Evolutionary conservation across 2,113 vertebrate species (phyloP), one percentile per base, ranked within the genome.

Genomic region (Gymnocephalus cernua): DNA sequence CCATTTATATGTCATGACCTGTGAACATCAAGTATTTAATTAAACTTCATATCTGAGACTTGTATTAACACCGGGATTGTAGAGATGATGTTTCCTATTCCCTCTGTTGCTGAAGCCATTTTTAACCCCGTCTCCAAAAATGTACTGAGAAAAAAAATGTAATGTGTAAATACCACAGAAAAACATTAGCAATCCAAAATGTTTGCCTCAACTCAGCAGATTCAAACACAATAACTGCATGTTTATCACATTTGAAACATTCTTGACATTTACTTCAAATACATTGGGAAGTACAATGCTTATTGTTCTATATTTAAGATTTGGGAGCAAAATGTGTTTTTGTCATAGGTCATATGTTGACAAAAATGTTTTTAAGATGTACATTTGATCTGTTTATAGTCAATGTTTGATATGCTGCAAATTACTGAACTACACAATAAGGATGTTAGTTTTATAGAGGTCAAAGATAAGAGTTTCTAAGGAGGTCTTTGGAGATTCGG

Each of bases 401-500:
- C 0, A 11, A 19, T 16, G 19, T 68, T 57, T 72, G 35, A 65
- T 68, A 18, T 48, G 13, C 41, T n/a, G 59, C 35, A 65, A 53
- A 70, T 45, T n/a, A 41, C 35, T 53, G 11, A 70, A 56, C 35
- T 62, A 58, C 32, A 23, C 32, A 64, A 56, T n/a, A 79, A 54
- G 6, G 12, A 62, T 69, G 67, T 27, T 79, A 63, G 72, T 73
- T 85, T 79, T 74, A 51, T 53, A 14, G 50, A 79, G 83, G 75
- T 87, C 80, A 14, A 4, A 64, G 54, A 79, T 44, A 18, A 15
- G 32, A 85, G 51, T 68, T 82, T 79, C 27, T 48, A 48, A 69
- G 45, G 58, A 66, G 21, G 47, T 77, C 69, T 82, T 74, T 67
- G 15, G 80, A 86, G 79, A 88, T 77, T 83, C 61, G 45, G 66